These are phyloP conservation scores for Silvanus unidentatus DNA, from an alignment of 2,888 invertebrate species.

Conservation along the genomic window DNA sequence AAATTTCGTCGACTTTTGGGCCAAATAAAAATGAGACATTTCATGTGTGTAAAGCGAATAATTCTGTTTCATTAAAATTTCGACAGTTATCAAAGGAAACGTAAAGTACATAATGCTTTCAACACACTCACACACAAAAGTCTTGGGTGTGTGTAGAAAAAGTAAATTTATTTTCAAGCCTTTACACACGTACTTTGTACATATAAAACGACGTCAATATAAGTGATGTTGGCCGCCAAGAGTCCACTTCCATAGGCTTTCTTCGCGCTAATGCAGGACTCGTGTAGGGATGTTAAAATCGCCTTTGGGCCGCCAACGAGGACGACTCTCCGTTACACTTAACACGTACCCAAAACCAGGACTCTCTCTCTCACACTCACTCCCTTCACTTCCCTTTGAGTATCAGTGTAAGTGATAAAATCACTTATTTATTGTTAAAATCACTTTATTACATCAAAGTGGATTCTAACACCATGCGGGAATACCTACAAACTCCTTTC, in stretches of 20 bases:
- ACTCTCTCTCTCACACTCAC: no score
- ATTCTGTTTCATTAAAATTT: no score
- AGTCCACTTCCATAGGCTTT: constrained; percentile 36
- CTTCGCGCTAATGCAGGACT: constrained; percentile 45
- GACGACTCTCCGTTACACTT: constrained; percentile 35
- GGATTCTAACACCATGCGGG: no score
- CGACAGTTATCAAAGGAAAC: no score
- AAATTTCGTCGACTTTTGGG: no score
- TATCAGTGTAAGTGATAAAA: constrained; percentile 1
- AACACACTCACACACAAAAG: no score
- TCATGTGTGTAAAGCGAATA: no score
- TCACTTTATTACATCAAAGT: background rate
- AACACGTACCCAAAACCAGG: constrained; percentile 33
- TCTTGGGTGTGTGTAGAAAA: constrained; percentile 8
- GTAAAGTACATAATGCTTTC: no score
- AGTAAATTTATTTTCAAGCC: constrained; percentile 19
- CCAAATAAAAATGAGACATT: no score
- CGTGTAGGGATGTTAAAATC: constrained; percentile 46
- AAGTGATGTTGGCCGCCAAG: constrained; percentile 17
- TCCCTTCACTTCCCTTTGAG: constrained; percentile 1
- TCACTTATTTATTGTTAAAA: background rate
- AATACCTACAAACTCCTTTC: no score
- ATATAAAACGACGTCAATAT: constrained; percentile 23
- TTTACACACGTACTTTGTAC: constrained; percentile 26
- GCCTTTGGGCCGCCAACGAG: constrained; percentile 43